These are phyloP conservation scores for Pseudorhiza aurosa DNA, from an alignment of 30 jellyfish, hydroid and myxozoan species.

Conservation along the genomic window DNA sequence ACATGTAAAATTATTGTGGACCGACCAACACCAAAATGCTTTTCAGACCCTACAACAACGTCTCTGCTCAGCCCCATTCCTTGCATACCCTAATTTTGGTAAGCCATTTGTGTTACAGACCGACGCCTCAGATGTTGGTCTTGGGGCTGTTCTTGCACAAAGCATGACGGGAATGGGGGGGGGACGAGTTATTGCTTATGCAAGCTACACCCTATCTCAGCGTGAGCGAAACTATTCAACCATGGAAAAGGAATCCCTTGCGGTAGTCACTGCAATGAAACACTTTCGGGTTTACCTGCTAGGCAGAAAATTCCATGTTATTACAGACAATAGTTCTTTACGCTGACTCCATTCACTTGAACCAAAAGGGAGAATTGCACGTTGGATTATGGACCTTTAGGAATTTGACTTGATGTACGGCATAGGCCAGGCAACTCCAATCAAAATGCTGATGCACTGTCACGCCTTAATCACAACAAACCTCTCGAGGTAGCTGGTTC, in stretches of 20 bases:
- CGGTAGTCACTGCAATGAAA: constrained; percentile 41
- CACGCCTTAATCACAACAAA: constrained; percentile 48
- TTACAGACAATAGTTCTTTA: constrained; percentile 63
- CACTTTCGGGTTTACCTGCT: constrained; percentile 45
- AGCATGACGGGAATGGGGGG: constrained; percentile 18
- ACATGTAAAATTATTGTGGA: constrained; percentile 17
- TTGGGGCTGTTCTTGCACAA: constrained; percentile 60
- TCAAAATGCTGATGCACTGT: constrained; percentile 64
- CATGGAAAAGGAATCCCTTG: constrained; percentile 64
- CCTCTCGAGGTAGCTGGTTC: background rate
- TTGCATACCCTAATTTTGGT: constrained; percentile 54
- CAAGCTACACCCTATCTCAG: constrained; percentile 26
- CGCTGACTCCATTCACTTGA: constrained; percentile 53
- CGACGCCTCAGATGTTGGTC: constrained; percentile 51
- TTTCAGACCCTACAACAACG: constrained; percentile 1
- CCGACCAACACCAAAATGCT: constrained; percentile 24
- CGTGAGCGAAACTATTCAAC: constrained; percentile 20
- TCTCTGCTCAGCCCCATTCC: constrained; percentile 49
- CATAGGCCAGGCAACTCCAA: constrained; percentile 60
- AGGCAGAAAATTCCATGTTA: constrained; percentile 26
- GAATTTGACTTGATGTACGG: constrained; percentile 31
- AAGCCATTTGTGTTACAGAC: constrained; percentile 33
- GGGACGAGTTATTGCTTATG: constrained; percentile 47
- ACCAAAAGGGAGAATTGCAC: constrained; percentile 69
- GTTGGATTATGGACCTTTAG: constrained; percentile 68